A percentile compares a stretch with the other conserved stretches of the same genome.
Evolutionary conservation across 2,888 invertebrate genomes (phyloP).

Genomic region (Kuschelorhynchus macadamiae): DNA sequence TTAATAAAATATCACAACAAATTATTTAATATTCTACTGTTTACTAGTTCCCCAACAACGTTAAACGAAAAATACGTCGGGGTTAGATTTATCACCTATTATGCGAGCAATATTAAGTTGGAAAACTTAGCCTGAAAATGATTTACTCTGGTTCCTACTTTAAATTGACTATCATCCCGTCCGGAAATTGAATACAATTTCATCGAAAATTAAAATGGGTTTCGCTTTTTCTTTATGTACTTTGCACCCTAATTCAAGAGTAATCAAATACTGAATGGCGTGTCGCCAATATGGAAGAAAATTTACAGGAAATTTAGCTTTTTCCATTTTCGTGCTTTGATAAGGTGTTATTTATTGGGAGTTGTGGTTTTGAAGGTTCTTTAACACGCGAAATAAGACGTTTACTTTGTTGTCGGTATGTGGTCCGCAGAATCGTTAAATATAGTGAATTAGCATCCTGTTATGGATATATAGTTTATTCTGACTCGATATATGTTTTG

Average conservation of each 20-base stretch:
- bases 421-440: too few relatives aligned
- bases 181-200: slow-evolving; percentile 59
- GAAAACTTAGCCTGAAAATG: slow-evolving; percentile 44
- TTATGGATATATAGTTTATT: too few relatives aligned
- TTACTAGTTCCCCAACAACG: too few relatives aligned
- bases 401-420: too few relatives aligned
- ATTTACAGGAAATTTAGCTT: slow-evolving; percentile 43
- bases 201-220: slow-evolving; percentile 56
- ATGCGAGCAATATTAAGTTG: slow-evolving; percentile 29
- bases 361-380: slow-evolving; percentile 8
- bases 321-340: slow-evolving; percentile 37
- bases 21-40: too few relatives aligned
- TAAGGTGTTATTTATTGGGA: slow-evolving; percentile 30
- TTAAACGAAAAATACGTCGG: too few relatives aligned
- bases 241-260: slow-evolving; percentile 45
- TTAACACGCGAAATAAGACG: slow-evolving; percentile 12
- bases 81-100: slow-evolving; percentile 30
- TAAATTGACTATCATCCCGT: slow-evolving; percentile 57
- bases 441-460: too few relatives aligned
- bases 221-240: slow-evolving; percentile 49
- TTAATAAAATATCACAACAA: too few relatives aligned
- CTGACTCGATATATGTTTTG: too few relatives aligned
- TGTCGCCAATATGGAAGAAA: slow-evolving; percentile 47
- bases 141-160: slow-evolving; percentile 56
- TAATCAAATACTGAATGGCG: slow-evolving; percentile 41